These are phyloP conservation scores for Dicyrtoma fusca DNA, from an alignment of 2,888 invertebrate species.

Conservation along the genomic window DNA sequence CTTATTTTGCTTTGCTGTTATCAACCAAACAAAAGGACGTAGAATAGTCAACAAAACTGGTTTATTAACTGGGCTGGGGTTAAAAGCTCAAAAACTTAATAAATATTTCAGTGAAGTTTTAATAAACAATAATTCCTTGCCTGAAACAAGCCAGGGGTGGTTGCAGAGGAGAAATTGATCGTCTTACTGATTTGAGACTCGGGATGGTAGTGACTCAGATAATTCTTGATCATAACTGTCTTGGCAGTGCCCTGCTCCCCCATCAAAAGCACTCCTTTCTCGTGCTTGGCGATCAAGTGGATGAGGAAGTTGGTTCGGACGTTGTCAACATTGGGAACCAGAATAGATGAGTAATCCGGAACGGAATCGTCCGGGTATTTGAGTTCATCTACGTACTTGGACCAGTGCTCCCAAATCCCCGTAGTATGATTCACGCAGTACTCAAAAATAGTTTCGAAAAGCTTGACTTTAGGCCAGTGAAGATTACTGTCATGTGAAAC, in stretches of 20 bases:
- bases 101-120: too few species aligned
- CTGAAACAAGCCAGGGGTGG: constrained; percentile 88
- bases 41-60: too few species aligned
- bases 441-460: constrained; percentile 79
- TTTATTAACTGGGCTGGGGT: too few species aligned
- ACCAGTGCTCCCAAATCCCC: constrained; percentile 78
- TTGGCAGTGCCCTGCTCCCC: constrained; percentile 92
- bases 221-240: constrained; percentile 87
- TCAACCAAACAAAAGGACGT: too few species aligned
- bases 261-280: constrained; percentile 79
- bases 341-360: constrained; percentile 77
- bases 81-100: too few species aligned
- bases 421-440: constrained; percentile 66
- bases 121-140: too few species aligned
- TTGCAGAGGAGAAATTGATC: constrained; percentile 88
- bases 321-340: constrained; percentile 89
- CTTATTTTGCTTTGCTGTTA: too few species aligned
- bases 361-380: constrained; percentile 72
- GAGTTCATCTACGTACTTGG: constrained; percentile 72
- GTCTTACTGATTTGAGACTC: constrained; percentile 78
- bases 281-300: constrained; percentile 77
- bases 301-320: constrained; percentile 82
- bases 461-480: constrained; percentile 70
- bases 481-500: constrained; percentile 69
- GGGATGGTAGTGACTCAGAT: constrained; percentile 74